phyloP scores from a whole-genome alignment of 2,888 invertebrate species.

The Laothoe populi region DNA sequence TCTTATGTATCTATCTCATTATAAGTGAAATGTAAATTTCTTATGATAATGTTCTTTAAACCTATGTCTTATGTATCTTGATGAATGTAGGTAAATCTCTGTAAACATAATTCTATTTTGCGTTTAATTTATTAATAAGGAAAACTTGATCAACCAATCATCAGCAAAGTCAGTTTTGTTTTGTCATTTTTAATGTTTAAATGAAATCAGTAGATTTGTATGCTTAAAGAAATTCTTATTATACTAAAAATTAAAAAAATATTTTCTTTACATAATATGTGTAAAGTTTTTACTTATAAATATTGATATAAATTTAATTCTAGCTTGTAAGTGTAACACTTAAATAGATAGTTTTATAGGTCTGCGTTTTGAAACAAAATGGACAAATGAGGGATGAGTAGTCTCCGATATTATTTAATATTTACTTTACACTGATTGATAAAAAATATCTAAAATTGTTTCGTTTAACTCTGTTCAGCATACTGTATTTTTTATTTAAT shows the following conservation, averaged over 20 bases:
- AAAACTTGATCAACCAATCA: neutral
- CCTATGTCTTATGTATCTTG: too few relatives aligned
- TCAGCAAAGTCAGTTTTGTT: conserved; percentile 15
- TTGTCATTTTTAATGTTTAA: neutral
- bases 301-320: neutral
- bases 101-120: neutral
- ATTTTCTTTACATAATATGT: neutral
- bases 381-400: too few relatives aligned
- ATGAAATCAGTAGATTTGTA: neutral
- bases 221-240: neutral
- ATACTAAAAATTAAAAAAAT: neutral
- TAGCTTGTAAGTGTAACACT: conserved; percentile 1
- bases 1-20: neutral
- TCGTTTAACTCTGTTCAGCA: too few relatives aligned
- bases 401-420: neutral
- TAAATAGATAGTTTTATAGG: conserved; percentile 1
- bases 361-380: neutral
- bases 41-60: too few relatives aligned
- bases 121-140: neutral
- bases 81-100: neutral
- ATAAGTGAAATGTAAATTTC: too few relatives aligned
- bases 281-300: conserved; percentile 3
- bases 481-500: too few relatives aligned
- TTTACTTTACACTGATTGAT: neutral
- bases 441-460: too few relatives aligned